phyloP scores from a whole-genome alignment of 2,113 vertebrate species.

The Stigmatopora nigra region DNA sequence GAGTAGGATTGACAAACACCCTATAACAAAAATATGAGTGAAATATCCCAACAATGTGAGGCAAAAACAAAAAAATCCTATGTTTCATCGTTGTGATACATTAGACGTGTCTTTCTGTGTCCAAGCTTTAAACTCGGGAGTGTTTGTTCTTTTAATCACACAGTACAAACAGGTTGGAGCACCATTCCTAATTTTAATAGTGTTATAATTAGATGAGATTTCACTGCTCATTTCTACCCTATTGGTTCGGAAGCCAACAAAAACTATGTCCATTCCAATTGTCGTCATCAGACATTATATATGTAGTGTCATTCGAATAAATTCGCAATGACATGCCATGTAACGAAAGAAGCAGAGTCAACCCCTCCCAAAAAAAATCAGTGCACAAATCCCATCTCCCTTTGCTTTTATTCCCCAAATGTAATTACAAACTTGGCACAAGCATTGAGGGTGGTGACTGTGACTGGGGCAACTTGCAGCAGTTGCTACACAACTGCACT shows the following conservation, averaged over 20 bases:
- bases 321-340: constrained; percentile 41
- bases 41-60: constrained; percentile 10
- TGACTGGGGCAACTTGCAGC: constrained; percentile 40
- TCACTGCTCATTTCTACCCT: constrained; percentile 16
- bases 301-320: constrained; percentile 31
- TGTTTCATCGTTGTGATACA: background rate
- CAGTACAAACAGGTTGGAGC: background rate
- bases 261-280: constrained; percentile 17
- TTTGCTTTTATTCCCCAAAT: constrained; percentile 56
- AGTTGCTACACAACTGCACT: constrained; percentile 31
- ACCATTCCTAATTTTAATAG: background rate
- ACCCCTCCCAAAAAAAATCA: constrained; percentile 31
- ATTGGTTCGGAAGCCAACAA: constrained; percentile 18
- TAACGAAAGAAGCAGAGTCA: constrained; percentile 27
- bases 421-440: constrained; percentile 62
- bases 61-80: background rate
- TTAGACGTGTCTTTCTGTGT: background rate
- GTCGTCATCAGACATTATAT: constrained; percentile 17
- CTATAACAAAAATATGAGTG: background rate
- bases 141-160: background rate
- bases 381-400: constrained; percentile 55
- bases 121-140: background rate
- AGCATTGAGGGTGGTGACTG: constrained; percentile 40
- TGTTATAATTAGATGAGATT: background rate
- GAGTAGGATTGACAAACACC: background rate